Base-by-base conservation (phyloP, 2,888 invertebrate species). In the Hoplodrina blanda region DNA sequence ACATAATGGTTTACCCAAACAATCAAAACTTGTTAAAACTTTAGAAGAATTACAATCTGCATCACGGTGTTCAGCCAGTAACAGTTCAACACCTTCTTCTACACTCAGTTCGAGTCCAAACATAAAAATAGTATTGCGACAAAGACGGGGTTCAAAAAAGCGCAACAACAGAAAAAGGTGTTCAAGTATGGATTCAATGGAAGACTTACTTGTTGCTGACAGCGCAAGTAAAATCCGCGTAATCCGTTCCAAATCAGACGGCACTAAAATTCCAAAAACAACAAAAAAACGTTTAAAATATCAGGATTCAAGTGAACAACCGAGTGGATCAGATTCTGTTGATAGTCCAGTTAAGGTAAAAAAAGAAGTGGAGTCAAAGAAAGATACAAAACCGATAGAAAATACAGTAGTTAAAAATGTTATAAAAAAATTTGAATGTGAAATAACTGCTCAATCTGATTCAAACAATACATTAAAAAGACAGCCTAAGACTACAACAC, bases 11-110 rank as follows among this genome's bases (percentile, higher is more conserved):
- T 86, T 96, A 10, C 88, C 96, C 53, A 96, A 96, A 78, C 96
- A 96, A 86, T 95, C 96, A 7, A 97, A 96, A 89, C 93, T 97
- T 64, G 91, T 90, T 33, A 97, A 96, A 84, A 93, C 96, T 87
- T 90, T 96, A 94, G 89, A 96, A 96, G 91, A 93, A 71, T 79
- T 92, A 72, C 91, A 93, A 74, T 86, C 90, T 50, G 88, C 86
- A 15, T 89, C 92, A 33, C 86, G 91, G 71, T 89, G 89, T 82
- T 90, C 92, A 4, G 89, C 89, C 25, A 95, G 94, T 77, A 95
- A 93, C 69, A 95, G 91, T 75, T 95, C 95, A n/a, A 94, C 95
- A 1, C 95, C 95, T 4, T 93, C 96, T 4, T 95, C 94, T 13
- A 94, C 95, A 1, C 91, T 95, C 8, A 94, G 94, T 77, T 93